These are phyloP conservation scores for Elymnias hypermnestra DNA, from an alignment of 1,140 invertebrate genomes.

Conservation along the genomic window DNA sequence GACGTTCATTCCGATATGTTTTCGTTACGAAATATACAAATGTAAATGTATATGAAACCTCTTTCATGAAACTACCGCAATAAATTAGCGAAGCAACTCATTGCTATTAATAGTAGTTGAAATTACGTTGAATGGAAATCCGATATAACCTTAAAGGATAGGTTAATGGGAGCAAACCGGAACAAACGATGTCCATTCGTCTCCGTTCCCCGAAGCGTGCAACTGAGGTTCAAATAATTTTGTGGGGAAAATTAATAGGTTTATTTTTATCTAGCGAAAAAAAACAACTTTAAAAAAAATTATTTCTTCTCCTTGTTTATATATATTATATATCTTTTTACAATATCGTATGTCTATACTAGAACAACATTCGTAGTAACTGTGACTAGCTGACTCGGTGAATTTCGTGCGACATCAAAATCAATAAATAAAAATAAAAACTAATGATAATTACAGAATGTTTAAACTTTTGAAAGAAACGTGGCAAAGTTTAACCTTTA, in stretches of 20 bases:
- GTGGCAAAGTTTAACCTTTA: too few relatives aligned
- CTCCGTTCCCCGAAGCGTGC: constrained; percentile 8
- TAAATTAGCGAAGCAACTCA: constrained; percentile 14
- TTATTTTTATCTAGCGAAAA: background rate
- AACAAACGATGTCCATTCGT: constrained; percentile 15
- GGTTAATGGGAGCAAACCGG: constrained; percentile 20
- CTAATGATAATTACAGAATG: too few relatives aligned
- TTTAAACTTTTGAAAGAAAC: too few relatives aligned
- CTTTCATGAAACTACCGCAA: background rate
- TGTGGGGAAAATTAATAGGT: background rate
- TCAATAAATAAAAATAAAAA: too few relatives aligned
- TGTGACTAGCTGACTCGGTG: too few relatives aligned
- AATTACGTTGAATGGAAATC: constrained; percentile 12
- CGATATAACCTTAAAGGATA: constrained; percentile 17
- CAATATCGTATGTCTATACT: too few relatives aligned
- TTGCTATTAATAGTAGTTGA: constrained; percentile 12
- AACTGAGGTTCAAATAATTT: constrained; percentile 7
- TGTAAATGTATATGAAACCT: background rate
- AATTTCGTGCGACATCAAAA: too few relatives aligned
- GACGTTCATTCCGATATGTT: too few relatives aligned
- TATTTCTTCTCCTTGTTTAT: background rate
- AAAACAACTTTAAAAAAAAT: background rate
- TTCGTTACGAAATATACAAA: too few relatives aligned
- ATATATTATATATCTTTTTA: too few relatives aligned
- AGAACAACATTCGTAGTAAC: too few relatives aligned